These are phyloP conservation scores for Ophiothrix spiculata DNA, from an alignment of 35 echinoderm and acorn worm genomes.

Conservation along the genomic window DNA sequence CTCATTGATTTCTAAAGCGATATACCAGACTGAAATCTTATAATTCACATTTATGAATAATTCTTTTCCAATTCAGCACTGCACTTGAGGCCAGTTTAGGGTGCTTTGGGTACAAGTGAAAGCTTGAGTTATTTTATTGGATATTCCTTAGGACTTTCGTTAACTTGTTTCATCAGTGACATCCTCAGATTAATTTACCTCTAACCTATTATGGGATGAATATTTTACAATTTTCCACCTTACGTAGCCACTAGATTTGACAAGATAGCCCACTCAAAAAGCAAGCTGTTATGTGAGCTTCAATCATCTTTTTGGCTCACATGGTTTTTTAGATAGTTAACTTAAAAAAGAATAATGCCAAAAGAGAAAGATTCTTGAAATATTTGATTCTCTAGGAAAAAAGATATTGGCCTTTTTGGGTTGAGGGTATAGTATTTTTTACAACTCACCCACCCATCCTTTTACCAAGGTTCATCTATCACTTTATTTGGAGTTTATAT, in stretches of 20 bases:
- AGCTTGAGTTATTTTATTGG: neutral
- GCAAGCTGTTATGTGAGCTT: no score
- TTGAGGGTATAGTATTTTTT: no score
- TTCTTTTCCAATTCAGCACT: neutral
- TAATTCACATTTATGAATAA: slow-evolving; percentile 3
- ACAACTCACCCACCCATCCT: no score
- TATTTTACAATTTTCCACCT: neutral
- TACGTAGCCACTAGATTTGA: neutral
- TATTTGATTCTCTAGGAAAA: no score
- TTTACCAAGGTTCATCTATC: no score
- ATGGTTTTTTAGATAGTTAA: neutral
- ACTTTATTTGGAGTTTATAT: no score
- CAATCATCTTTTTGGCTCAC: no score
- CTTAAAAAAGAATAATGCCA: neutral
- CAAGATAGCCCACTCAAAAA: no score
- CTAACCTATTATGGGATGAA: neutral
- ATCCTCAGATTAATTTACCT: neutral
- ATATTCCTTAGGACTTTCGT: neutral
- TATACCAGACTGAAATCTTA: no score
- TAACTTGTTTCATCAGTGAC: neutral
- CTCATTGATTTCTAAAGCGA: neutral
- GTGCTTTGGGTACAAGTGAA: no score
- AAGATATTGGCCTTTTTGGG: no score
- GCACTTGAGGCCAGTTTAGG: neutral
- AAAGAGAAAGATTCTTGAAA: no score